Base-by-base conservation (phyloP, 2,888 invertebrate species). In the Melanostoma scalare region DNA sequence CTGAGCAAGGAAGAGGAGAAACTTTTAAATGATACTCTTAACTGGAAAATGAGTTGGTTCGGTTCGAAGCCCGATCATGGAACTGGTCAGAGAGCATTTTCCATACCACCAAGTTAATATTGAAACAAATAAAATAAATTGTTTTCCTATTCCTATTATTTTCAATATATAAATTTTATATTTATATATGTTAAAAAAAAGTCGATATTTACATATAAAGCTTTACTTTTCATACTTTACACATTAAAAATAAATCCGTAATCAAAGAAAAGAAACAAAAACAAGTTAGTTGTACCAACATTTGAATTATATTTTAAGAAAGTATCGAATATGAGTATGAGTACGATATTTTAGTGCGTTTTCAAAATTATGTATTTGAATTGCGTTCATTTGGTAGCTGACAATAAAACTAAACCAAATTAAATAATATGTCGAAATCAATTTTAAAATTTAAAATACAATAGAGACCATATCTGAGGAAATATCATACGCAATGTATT, bases 1-100 rank as follows among this genome's bases (percentile, higher is more conserved):
- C 95, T 98, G 84, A 95, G 95, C 0, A 93, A 95, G 31, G 97
- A 97, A 88, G 98, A 98, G 91, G 97, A 98, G 89, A 94, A 95
- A 87, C 91, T 97, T 6, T 93, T 98, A 5, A 94, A 95, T 67
- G 91, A 91, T 74, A 91, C 91, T 5, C 86, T 91, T 8, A 91
- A 90, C 77, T 91, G 91, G 90, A 90, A 90, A 87, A 91, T 90
- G 90, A 91, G 91, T 79, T 91, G 91, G 91, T 91, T 91, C 65
- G 94, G 94, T 4, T 91, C 93, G 4, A 92, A 92, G 85, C 94
- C 94, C 2, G 93, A 93, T 88, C 90, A 93, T 86, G 92, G 92
- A 74, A 91, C 91, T 72, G 92, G 92, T 30, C 93, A 93, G 87
- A 92, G 92, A 85, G 92, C 93, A 31, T 92, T 93, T 89, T 92